Evolutionary conservation across 2,888 invertebrate species (phyloP).

Genomic region (Coleophora deauratella): DNA sequence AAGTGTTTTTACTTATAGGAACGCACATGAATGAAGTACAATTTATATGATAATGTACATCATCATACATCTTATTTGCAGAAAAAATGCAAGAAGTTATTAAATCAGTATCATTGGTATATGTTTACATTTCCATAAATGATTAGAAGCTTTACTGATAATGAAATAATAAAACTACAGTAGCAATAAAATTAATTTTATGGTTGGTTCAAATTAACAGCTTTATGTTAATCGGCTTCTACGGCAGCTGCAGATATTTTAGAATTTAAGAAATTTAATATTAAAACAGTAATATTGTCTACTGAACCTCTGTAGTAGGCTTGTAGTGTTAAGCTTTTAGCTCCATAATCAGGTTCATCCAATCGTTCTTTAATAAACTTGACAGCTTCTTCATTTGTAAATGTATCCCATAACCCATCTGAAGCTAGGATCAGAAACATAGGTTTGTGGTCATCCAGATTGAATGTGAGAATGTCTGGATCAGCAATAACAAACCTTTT

Average conservation of each 20-base stretch:
- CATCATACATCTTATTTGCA: no score
- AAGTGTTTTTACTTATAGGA: no score
- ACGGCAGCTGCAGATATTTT: constrained; percentile 31
- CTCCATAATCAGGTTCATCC: constrained; percentile 90
- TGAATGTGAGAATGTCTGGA: constrained; percentile 95
- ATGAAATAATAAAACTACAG: no score
- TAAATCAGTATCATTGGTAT: no score
- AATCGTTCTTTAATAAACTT: constrained; percentile 89
- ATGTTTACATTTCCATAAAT: no score
- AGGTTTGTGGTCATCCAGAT: constrained; percentile 88
- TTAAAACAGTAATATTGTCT: constrained; percentile 96
- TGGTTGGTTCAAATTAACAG: no score
- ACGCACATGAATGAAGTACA: no score
- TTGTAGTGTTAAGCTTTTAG: constrained; percentile 91
- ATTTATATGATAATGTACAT: no score
- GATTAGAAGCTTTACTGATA: no score
- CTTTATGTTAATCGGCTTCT: neutral
- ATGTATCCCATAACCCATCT: constrained; percentile 98
- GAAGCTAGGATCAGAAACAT: constrained; percentile 94
- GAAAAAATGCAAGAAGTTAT: no score
- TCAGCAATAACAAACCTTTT: constrained; percentile 95
- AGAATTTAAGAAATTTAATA: constrained; percentile 84
- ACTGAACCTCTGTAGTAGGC: constrained; percentile 94
- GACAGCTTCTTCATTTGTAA: constrained; percentile 95
- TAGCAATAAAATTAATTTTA: no score